Evolutionary conservation across 2,113 vertebrate genomes (phyloP), one percentile per base, ranked within the genome.

Genomic region (Illadopsis cleaveri): DNA sequence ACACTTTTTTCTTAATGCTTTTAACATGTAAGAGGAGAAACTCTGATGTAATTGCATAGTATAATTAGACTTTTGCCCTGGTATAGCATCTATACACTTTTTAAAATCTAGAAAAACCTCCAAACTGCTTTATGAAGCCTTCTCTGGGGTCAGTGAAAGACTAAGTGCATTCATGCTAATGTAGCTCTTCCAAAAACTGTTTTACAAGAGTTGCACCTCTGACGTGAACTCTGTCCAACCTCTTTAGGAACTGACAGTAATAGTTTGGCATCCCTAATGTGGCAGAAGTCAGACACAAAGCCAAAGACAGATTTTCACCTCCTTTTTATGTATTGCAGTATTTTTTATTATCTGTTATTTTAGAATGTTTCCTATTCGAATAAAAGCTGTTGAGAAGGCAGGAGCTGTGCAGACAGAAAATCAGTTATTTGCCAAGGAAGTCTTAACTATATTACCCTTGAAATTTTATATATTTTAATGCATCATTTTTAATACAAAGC

Each of bases 401-500:
- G 35, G 58, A 90, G 38, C 51, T 60, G 58, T 44, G 42, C 38
- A 51, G 80, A 42, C 24, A 58, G 33, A 87, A 80, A 83, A 76
- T 82, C 62, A 45, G 69, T 72, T 73, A 66, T 75, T 83, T 89
- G 57, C 80, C 61, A 77, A 31, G 86, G 40, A 93, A 86, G 16
- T 58, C 77, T 86, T 86, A 90, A 69, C 54, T 94, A 21, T 89
- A 68, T 94, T 89, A 37, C 64, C 65, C 81, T 82, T 84, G 79
- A 93, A 84, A 68, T 93, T 68, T 95, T 93, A 62, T 80, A 45
- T 89, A 82, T 79, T 94, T 93, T 73, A 93, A 64, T 76, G n/a
- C 71, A 76, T 89, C 3, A 9, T 50, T 96, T 96, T 96, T 75
- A 96, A 85, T 95, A 68, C 58, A 89, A 68, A 90, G 48, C 73